phyloP scores from a whole-genome alignment of 2,888 invertebrate genomes.

The Teinopalpus imperialis region DNA sequence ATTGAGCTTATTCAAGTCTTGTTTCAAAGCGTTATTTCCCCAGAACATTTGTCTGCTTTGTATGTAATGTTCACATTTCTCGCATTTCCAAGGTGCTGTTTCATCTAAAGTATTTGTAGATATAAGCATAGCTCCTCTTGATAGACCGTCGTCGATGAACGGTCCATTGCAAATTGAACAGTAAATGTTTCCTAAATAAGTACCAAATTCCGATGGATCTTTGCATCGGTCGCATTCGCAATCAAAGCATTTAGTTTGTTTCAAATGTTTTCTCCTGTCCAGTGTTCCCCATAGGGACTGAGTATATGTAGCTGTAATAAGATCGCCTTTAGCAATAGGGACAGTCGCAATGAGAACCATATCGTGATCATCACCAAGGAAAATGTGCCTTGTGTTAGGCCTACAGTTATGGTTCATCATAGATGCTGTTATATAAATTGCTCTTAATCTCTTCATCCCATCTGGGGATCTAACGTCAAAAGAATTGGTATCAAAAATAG shows the following conservation, averaged over 20 bases:
- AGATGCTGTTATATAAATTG: conserved; percentile 84
- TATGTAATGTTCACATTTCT: conserved; percentile 82
- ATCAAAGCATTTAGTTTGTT: conserved; percentile 84
- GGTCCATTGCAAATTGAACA: conserved; percentile 84
- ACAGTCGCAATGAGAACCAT: conserved; percentile 85
- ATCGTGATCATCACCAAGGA: conserved; percentile 80
- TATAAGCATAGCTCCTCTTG: conserved; percentile 73
- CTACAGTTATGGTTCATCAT: conserved; percentile 88
- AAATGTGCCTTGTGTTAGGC: conserved; percentile 87
- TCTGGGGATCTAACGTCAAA: conserved; percentile 84
- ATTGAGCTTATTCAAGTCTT: conserved; percentile 80
- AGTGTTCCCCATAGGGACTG: conserved; percentile 87
- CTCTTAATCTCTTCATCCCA: conserved; percentile 78
- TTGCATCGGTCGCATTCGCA: conserved; percentile 85
- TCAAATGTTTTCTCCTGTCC: conserved; percentile 83
- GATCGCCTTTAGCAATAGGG: conserved; percentile 85
- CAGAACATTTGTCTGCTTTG: conserved; percentile 82
- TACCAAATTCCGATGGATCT: conserved; percentile 87
- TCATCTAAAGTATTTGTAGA: conserved; percentile 83
- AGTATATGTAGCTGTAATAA: conserved; percentile 86
- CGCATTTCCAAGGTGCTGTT: conserved; percentile 84
- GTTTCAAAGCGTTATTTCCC: conserved; percentile 83
- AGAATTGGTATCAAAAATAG: conserved; percentile 87
- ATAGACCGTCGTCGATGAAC: conserved; percentile 40
- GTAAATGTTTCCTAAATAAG: conserved; percentile 83